Base-by-base conservation (phyloP, 2,113 vertebrate genomes). In the Ivindomyrus marchei region DNA sequence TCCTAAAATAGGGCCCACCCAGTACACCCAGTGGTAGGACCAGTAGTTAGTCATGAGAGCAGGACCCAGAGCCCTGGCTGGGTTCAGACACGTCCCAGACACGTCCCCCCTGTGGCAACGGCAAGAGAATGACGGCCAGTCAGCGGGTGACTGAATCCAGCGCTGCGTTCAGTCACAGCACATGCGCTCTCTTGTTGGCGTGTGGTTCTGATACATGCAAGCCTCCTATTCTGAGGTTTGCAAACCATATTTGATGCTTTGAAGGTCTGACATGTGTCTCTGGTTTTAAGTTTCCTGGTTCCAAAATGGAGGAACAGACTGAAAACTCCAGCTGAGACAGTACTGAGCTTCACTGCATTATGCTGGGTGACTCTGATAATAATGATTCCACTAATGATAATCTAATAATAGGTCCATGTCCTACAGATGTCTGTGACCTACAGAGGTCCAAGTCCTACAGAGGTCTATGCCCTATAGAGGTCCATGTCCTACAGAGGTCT, bases 11-110 rank as follows among this genome's bases (percentile, higher is more conserved):
- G 96, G 96, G 0, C 96, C 96, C 0, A 93, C 95, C 96, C 96
- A 97, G 93, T 97, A 97, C 2, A 97, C 95, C 96, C 96, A 97
- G 93, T 97, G 96, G 91, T 95, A 96, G 56, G 53, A 50, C 96
- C 96, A 97, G 93, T 96, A 93, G 90, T 94, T 94, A 8, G 94
- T 17, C 21, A 96, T 91, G n/a, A 96, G 50, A 17, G 96, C 96
- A 1, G 96, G 96, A 4, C 96, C 96, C 6, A 97, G 93, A 45
- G 96, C 96, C 58, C 96, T 92, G 49, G 94, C 95, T 4, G 96
- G 96, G 92, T 97, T 97, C 91, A 97, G 91, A 92, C 96, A 97
- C 0, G 95, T 95, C 0, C 96, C 96, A 9, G 96, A 97, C 0
- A 97, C 77, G 27, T 95, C 95, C 7, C 93, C 95, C 27, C 96